Percentiles rank a stretch among this genome's conserved stretches.
phyloP scores from a whole-genome alignment of 2,888 invertebrate species.

The Pandemis corylana region DNA sequence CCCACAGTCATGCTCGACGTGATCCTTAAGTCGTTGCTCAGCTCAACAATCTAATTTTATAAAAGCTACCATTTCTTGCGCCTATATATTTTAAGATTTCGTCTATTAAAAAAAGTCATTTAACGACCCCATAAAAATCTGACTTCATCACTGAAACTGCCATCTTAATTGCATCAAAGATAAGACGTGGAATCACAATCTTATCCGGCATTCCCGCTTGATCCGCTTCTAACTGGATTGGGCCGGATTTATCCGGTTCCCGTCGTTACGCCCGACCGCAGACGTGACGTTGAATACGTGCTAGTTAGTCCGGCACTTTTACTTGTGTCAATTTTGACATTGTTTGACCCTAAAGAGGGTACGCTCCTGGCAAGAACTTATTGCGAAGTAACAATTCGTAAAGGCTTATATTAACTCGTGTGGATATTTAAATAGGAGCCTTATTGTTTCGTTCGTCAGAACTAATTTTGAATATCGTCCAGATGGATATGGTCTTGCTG shows the following conservation, averaged over 20 bases:
- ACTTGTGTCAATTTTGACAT: constrained; percentile 25
- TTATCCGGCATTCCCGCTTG: constrained; percentile 28
- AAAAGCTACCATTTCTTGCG: not conserved
- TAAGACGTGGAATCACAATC: constrained; percentile 36
- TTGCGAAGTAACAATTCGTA: not conserved
- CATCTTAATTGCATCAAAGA: constrained; percentile 38
- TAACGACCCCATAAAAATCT: constrained; percentile 15
- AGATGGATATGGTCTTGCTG: not conserved
- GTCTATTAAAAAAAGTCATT: not conserved
- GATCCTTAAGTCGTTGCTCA: too few species aligned
- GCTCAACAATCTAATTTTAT: too few species aligned
- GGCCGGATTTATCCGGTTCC: constrained; percentile 33
- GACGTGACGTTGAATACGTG: constrained; percentile 38
- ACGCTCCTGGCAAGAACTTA: not conserved
- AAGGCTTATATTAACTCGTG: not conserved
- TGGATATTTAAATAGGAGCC: not conserved
- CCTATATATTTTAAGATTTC: not conserved
- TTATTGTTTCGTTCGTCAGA: not conserved
- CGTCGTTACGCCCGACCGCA: constrained; percentile 24
- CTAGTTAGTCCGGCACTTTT: constrained; percentile 22
- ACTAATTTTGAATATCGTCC: not conserved
- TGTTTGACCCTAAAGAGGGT: constrained; percentile 4
- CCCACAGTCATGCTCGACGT: too few species aligned
- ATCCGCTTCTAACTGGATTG: constrained; percentile 38
- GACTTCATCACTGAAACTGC: constrained; percentile 28